Percentiles rank a stretch among this genome's conserved stretches.
Evolutionary conservation across 2,888 invertebrate genomes (phyloP).

Genomic region (Eudemis profundana): DNA sequence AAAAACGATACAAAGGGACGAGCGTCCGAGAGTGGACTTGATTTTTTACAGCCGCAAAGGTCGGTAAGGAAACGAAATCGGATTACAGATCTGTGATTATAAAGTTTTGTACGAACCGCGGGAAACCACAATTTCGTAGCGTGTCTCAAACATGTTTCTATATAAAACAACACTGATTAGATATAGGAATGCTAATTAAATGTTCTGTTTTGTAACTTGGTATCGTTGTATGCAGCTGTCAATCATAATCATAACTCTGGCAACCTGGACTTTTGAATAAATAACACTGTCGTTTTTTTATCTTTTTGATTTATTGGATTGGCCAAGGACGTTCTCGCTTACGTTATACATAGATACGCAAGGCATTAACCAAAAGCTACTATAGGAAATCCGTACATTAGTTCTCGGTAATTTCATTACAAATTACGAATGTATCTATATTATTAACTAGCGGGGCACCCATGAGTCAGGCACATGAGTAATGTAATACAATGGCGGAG

Average conservation of each 20-base stretch:
- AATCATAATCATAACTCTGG: constrained; percentile 26
- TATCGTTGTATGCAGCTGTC: constrained; percentile 29
- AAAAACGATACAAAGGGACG: constrained; percentile 63
- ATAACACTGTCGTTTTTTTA: constrained; percentile 6
- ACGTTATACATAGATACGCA: constrained; percentile 35
- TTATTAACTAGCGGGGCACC: constrained; percentile 51
- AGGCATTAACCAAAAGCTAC: constrained; percentile 54
- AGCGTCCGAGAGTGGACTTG: constrained; percentile 63
- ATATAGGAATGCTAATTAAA: constrained; percentile 18
- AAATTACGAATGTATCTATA: constrained; percentile 61
- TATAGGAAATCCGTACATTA: constrained; percentile 60
- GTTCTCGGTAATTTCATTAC: constrained; percentile 74
- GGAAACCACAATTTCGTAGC: constrained; percentile 58
- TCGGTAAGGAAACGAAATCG: constrained; percentile 75
- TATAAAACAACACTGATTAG: constrained; percentile 22
- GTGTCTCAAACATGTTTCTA: constrained; percentile 46
- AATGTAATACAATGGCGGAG: constrained; percentile 55
- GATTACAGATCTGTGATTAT: constrained; percentile 76
- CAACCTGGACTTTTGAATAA: constrained; percentile 20
- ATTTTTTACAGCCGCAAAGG: constrained; percentile 76
- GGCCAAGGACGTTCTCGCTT: background rate
- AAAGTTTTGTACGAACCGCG: constrained; percentile 70
- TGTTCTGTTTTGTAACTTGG: constrained; percentile 28
- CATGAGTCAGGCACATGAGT: constrained; percentile 74
- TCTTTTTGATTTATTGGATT: background rate